A percentile compares a stretch with the other conserved stretches of the same genome.
These are phyloP conservation scores for Leptoclinus maculatus DNA, from an alignment of 2,797 vertebrate species.

Conservation along the genomic window DNA sequence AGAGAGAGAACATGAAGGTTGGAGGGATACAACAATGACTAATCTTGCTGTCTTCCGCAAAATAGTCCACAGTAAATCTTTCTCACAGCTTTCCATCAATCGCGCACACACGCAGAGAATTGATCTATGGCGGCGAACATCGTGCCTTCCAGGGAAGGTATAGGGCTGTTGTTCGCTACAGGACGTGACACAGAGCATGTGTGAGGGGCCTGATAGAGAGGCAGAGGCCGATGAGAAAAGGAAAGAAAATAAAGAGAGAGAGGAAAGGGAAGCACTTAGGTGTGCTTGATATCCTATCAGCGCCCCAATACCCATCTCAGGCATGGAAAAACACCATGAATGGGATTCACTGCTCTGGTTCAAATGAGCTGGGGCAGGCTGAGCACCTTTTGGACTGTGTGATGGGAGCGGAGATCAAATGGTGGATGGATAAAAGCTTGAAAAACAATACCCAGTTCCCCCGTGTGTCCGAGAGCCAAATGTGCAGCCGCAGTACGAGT, in stretches of 20 bases:
- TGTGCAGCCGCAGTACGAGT: constrained; percentile 56
- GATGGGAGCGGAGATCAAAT: constrained; percentile 75
- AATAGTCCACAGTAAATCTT: constrained; percentile 50
- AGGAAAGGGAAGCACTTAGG: constrained; percentile 85
- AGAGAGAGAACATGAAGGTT: neutral
- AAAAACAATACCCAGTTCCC: constrained; percentile 73
- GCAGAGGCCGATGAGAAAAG: constrained; percentile 76
- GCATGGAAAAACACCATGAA: constrained; percentile 77
- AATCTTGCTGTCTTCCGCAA: constrained; percentile 39
- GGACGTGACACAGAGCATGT: constrained; percentile 82
- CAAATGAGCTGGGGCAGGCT: constrained; percentile 15
- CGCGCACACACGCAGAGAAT: constrained; percentile 13
- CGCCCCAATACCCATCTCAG: constrained; percentile 74
- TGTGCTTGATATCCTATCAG: constrained; percentile 82
- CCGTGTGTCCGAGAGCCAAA: constrained; percentile 66
- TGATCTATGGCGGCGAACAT: constrained; percentile 57
- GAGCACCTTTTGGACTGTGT: constrained; percentile 38
- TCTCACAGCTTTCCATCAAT: constrained; percentile 37
- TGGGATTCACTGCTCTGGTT: constrained; percentile 41
- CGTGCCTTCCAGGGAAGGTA: constrained; percentile 62
- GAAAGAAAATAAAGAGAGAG: constrained; percentile 81
- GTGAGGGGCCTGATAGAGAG: constrained; percentile 77
- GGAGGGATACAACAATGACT: constrained; percentile 43
- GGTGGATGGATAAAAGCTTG: constrained; percentile 71
- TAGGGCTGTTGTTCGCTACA: constrained; percentile 68